Conservation (phyloP, 2,888 invertebrate species). For the Ligdia adustata region DNA sequence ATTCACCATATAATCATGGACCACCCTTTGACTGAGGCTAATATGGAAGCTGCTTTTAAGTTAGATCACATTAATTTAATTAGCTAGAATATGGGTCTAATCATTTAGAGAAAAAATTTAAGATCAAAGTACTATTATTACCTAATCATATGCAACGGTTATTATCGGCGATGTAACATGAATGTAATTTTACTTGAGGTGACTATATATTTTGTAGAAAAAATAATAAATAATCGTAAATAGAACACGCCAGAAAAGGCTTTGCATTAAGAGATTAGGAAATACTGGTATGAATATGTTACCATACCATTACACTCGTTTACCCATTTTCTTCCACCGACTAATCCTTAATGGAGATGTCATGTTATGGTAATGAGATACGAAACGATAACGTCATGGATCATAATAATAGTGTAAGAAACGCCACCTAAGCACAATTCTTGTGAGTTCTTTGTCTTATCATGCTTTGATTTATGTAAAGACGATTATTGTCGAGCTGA, state of each 20-base stretch:
- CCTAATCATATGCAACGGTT: no score
- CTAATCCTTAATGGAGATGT: conserved; percentile 76
- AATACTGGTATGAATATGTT: conserved; percentile 23
- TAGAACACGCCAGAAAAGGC: background rate
- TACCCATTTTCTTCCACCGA: conserved; percentile 32
- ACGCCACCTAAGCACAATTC: conserved; percentile 27
- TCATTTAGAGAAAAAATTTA: no score
- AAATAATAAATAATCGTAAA: no score
- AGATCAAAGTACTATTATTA: no score
- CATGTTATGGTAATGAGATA: conserved; percentile 80
- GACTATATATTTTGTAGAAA: no score
- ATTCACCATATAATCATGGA: conserved; percentile 40
- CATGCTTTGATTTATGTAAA: conserved; percentile 36
- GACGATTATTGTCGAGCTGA: conserved; percentile 20
- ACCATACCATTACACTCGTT: conserved; percentile 31
- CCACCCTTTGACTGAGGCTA: conserved; percentile 40
- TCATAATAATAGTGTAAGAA: conserved; percentile 55
- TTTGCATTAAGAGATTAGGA: no score
- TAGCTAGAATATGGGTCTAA: no score
- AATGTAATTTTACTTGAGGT: background rate
- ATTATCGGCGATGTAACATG: no score
- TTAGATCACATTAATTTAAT: no score
- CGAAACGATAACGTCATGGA: conserved; percentile 67
- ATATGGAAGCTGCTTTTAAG: no score
- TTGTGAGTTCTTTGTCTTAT: conserved; percentile 19